Base-by-base conservation (phyloP, 2,797 vertebrate genomes). In the Dromococcyx pavoninus region DNA sequence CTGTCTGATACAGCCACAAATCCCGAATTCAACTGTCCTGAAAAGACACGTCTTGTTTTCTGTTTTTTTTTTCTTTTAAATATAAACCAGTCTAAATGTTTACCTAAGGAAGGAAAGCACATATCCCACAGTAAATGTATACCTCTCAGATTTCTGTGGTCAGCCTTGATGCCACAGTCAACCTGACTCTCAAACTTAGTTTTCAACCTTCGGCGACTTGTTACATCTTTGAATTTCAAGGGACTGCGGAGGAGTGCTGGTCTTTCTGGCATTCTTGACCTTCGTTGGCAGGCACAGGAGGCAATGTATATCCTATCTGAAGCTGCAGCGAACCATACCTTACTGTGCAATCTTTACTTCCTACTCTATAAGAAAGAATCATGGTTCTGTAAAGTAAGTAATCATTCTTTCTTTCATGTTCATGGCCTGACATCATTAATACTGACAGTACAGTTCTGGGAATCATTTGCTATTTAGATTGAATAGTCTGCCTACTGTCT, bases 341-440 rank as follows among this genome's bases (percentile, higher is more conserved):
- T 50, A 23, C 24, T 12, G 9, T 61, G 41, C 53, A 87, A 5
- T 62, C 37, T 82, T 66, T 7, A 4, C 71, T 61, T 84, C 32
- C 30, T 74, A 2, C 32, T 56, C 35, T 43, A 2, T 84, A 51
- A 58, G 32, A 51, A 69, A 60, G 39, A 75, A 13, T 70, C 4
- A 5, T 11, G 33, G 25, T 30, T 87, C 17, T 87, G 53, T 92
- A 64, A 72, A 73, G 35, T 57, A 60, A 81, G 33, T 25, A 92
- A 65, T 93, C 28, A 39, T 60, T 60, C 43, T 84, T 91, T 69
- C 33, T 85, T 71, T 89, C 54, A 33, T 80, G 46, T 87, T 91
- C 79, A n/a, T 91, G 69, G 54, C 51, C 51, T 78, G 79, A 83
- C 62, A 84, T 93, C 79, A 91, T 95, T 91, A 91, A 60, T 88